Conservation (phyloP, 2,888 invertebrate genomes). For the Ectemnius cavifrons region DNA sequence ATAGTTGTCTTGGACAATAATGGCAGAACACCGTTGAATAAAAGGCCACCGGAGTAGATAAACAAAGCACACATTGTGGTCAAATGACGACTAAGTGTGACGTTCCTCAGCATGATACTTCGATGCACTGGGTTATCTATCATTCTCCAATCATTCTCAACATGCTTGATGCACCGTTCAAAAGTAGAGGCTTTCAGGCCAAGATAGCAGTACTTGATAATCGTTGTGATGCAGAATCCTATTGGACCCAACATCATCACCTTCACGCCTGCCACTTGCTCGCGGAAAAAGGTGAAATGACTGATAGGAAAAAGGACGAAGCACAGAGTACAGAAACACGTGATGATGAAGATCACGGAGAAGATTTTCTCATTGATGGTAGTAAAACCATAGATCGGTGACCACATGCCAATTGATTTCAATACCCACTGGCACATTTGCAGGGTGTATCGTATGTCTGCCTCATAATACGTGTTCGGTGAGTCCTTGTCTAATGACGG, state of each 20-base stretch:
- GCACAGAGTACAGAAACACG: conserved; percentile 24
- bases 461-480: conserved; percentile 8
- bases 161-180: conserved; percentile 48
- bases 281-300: conserved; percentile 25
- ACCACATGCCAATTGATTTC: conserved; percentile 63
- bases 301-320: conserved; percentile 46
- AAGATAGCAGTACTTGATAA: conserved; percentile 34
- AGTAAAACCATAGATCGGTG: conserved; percentile 17
- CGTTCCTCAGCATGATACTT: too few species aligned
- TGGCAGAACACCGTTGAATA: too few species aligned
- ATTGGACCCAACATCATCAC: conserved; percentile 56
- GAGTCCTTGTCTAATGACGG: neutral
- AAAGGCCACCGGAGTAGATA: too few species aligned
- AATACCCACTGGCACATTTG: conserved; percentile 40
- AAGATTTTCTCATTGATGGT: neutral
- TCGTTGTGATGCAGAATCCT: conserved; percentile 52
- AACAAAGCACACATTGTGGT: too few species aligned
- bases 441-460: conserved; percentile 43
- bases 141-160: conserved; percentile 58
- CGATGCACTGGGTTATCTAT: neutral
- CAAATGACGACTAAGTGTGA: too few species aligned
- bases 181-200: conserved; percentile 26
- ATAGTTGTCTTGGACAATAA: neutral
- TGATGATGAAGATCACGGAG: neutral
- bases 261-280: conserved; percentile 6